Evolutionary conservation across 2,888 invertebrate species (phyloP).

Genomic region (Eretmocerus hayati): DNA sequence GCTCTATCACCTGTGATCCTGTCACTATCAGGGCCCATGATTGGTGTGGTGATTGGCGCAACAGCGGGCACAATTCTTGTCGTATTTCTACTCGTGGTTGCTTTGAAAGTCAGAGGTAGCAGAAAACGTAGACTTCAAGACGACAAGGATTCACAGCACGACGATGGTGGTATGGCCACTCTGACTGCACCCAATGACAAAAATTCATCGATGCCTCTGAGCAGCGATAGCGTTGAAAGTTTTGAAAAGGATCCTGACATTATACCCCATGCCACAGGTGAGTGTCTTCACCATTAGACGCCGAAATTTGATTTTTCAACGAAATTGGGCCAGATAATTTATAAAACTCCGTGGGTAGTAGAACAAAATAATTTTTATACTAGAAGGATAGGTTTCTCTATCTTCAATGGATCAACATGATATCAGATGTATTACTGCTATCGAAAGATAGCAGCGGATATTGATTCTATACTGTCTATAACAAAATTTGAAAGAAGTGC

Average conservation of each 20-base stretch:
- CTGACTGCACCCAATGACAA: constrained; percentile 39
- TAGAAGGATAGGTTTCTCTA: too few species aligned
- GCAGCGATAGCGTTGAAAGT: constrained; percentile 41
- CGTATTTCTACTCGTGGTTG: constrained; percentile 41
- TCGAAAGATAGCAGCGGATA: too few species aligned
- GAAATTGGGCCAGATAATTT: too few species aligned
- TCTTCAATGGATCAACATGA: too few species aligned
- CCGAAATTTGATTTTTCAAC: too few species aligned
- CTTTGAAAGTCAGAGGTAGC: constrained; percentile 36
- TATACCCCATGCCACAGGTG: constrained; percentile 43
- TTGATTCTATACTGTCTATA: too few species aligned
- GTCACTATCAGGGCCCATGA: constrained; percentile 41
- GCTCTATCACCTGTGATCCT: constrained; percentile 42
- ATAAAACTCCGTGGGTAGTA: too few species aligned
- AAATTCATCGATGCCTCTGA: constrained; percentile 38
- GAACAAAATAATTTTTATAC: too few species aligned
- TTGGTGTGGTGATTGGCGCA: constrained; percentile 43
- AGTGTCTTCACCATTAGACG: constrained; percentile 22
- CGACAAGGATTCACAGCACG: constrained; percentile 41
- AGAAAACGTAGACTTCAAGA: constrained; percentile 38
- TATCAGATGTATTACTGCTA: too few species aligned
- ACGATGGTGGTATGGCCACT: constrained; percentile 41
- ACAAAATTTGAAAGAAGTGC: too few species aligned
- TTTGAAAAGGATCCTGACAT: constrained; percentile 45
- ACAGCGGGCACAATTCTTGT: constrained; percentile 41